Base-by-base conservation (phyloP, 2,113 vertebrate species). In the Oreochromis niloticus region DNA sequence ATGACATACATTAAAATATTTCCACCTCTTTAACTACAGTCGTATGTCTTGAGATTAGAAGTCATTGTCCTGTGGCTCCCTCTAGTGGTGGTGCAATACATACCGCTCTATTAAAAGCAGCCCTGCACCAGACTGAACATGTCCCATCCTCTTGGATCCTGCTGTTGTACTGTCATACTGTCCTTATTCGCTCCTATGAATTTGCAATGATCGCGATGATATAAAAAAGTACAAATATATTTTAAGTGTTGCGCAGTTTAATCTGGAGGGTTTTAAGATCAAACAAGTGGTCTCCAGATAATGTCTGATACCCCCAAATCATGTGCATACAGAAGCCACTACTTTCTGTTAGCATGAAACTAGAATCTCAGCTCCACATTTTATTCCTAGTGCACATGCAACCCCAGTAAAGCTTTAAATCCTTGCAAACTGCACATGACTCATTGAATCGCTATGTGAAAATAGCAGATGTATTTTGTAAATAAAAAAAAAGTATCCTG, bases 21-120 rank as follows among this genome's bases (percentile, higher is more conserved):
- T 30, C 6, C 46, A n/a, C 68, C 41, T 27, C 41, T 46, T 73
- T 16, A 73, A 46, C 39, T 9, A 6, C 39, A 73, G 22, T 9
- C 5, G 1, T 46, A 46, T 17, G 68, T 46, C 68, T 46, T 27
- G 39, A 73, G 39, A 22, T 46, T 30, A 6, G 13, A 73, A 73
- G 22, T 39, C 8, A 22, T 83, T 54, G 57, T 71, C n/a, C 12
- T 89, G 5, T 88, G 82, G 12, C 11, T 84, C 94, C 90, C 94
- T 89, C 94, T 92, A 32, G 73, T 92, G 92, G 87, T 61, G 3
- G 22, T 27, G 13, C 17, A 24, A n/a, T 30, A 22, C 10, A 61
- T 46, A 46, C 27, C 9, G 10, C 24, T 9, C 41, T 30, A 30
- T 43, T 71, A 75, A 78, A 78, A 78, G 9, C 43, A 78, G 19